Conservation (phyloP, 1,140 invertebrate genomes). For the Drosophila ananassae region DNA sequence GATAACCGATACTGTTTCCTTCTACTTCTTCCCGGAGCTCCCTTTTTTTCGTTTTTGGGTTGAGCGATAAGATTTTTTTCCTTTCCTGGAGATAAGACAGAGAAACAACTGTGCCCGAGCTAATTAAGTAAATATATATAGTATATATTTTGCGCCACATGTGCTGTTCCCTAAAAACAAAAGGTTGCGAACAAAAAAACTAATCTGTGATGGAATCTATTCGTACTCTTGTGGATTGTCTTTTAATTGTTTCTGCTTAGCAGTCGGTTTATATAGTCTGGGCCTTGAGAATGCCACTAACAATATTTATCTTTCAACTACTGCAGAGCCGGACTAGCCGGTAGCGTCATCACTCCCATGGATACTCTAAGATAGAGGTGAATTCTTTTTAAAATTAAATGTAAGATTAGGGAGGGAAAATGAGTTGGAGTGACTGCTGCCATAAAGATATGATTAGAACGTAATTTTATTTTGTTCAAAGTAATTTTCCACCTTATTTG, state of each 20-base stretch:
- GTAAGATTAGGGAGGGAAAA: constrained; percentile 5
- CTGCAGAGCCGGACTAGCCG: constrained; percentile 23
- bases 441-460: constrained; percentile 9
- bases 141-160: background rate
- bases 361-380: constrained; percentile 5
- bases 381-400: background rate
- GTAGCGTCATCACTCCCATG: constrained; percentile 15
- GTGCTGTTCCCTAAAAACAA: constrained; percentile 3
- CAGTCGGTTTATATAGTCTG: constrained; percentile 28
- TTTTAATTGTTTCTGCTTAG: constrained; percentile 6
- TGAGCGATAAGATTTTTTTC: constrained; percentile 25
- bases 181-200: background rate
- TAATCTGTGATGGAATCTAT: background rate
- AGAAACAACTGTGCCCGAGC: constrained; percentile 6
- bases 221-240: background rate
- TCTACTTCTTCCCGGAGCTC: background rate
- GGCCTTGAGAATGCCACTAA: constrained; percentile 12
- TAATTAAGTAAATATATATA: constrained; percentile 12
- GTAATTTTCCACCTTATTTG: constrained; percentile 19
- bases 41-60: constrained; percentile 4
- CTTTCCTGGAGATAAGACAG: constrained; percentile 15
- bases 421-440: background rate
- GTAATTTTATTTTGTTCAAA: constrained; percentile 1
- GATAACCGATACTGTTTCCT: constrained; percentile 22
- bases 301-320: constrained; percentile 6